Conservation (phyloP, 2,113 vertebrate genomes). For the Bos javanicus region DNA sequence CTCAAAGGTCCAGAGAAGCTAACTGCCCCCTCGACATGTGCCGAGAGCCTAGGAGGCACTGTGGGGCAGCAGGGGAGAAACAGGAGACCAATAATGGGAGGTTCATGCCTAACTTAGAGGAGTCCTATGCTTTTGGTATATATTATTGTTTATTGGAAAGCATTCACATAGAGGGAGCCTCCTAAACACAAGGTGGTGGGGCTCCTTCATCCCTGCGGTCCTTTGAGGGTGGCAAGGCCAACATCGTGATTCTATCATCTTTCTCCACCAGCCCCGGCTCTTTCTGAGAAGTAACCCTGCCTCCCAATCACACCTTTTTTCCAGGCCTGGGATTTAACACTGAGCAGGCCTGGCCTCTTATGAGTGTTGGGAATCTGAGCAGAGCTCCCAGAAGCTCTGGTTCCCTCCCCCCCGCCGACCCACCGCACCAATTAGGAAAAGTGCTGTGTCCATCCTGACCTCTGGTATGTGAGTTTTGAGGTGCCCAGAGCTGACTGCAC, state of each 20-base stretch:
- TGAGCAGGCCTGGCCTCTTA: not conserved
- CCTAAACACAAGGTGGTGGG: not conserved
- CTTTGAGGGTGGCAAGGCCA: not conserved
- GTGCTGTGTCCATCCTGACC: not conserved
- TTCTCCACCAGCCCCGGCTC: not conserved
- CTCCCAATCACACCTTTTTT: not conserved
- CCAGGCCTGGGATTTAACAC: not conserved
- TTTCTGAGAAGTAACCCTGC: not conserved
- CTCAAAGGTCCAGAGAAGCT: not conserved
- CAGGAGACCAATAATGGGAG: not conserved
- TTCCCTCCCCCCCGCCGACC: not conserved
- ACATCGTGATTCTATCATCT: not conserved
- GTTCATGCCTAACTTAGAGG: not conserved
- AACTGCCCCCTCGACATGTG: not conserved
- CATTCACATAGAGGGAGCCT: not conserved
- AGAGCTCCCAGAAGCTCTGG: not conserved
- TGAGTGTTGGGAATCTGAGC: not conserved
- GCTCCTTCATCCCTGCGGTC: not conserved
- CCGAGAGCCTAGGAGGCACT: not conserved
- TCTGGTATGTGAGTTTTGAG: not conserved
- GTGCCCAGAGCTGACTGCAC: not conserved
- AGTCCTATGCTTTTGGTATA: not conserved
- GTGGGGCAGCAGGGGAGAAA: not conserved
- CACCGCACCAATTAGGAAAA: not conserved
- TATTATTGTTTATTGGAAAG: not conserved